These are phyloP conservation scores for Prenolepis imparis DNA, from an alignment of 2,888 invertebrate genomes.

Conservation along the genomic window DNA sequence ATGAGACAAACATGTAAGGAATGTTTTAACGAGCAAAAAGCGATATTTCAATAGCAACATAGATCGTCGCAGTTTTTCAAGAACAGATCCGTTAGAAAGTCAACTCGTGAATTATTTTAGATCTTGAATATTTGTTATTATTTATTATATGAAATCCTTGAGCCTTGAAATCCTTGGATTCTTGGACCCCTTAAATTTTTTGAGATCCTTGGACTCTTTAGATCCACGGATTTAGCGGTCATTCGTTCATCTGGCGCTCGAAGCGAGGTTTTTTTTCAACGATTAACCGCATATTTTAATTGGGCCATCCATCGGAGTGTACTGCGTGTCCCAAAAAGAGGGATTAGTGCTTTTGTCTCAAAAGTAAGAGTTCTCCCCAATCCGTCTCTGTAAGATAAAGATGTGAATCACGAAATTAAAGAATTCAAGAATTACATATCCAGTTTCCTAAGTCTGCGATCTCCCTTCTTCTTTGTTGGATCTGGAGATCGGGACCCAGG, in stretches of 20 bases:
- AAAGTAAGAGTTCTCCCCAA: conserved; percentile 24
- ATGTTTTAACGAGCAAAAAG: conserved; percentile 47
- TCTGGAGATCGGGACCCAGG: not conserved
- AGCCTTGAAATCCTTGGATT: conserved; percentile 54
- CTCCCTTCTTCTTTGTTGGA: not conserved
- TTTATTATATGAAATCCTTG: conserved; percentile 37
- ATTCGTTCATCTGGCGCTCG: conserved; percentile 26
- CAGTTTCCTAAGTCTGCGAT: not conserved
- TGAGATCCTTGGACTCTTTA: conserved; percentile 42
- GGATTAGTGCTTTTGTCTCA: conserved; percentile 35
- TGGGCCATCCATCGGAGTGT: conserved; percentile 7
- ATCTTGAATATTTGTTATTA: conserved; percentile 35
- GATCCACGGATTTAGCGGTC: conserved; percentile 29
- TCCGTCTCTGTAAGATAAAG: conserved; percentile 26
- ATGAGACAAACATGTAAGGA: conserved; percentile 47
- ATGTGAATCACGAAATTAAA: conserved; percentile 28
- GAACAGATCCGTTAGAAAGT: conserved; percentile 37
- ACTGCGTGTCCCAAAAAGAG: conserved; percentile 30
- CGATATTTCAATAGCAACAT: conserved; percentile 48
- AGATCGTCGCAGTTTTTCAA: conserved; percentile 51
- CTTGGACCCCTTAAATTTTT: conserved; percentile 47
- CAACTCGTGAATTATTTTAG: conserved; percentile 28
- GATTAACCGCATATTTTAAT: not conserved
- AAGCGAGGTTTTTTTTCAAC: conserved; percentile 25
- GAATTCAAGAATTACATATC: conserved; percentile 22